A percentile compares a stretch with the other conserved stretches of the same genome.
Conservation (phyloP, 2,888 invertebrate genomes). For the Holacanthella duospinosa region DNA sequence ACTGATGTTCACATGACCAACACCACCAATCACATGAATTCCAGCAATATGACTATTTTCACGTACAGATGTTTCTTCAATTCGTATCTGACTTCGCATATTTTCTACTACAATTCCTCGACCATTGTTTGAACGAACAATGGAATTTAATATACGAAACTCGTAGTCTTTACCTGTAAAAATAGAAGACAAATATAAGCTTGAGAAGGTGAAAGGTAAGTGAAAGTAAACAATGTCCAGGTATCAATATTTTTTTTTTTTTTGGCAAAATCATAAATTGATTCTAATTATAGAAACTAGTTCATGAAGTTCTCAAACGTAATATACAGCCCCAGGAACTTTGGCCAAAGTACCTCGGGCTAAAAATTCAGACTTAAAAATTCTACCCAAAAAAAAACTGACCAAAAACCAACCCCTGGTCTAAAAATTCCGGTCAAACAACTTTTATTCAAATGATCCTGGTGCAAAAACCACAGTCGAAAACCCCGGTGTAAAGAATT, state of each 20-base stretch:
- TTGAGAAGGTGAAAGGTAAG: background rate
- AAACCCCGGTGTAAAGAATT: no score
- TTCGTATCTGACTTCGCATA: slow-evolving; percentile 74
- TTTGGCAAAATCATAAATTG: background rate
- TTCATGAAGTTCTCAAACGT: no score
- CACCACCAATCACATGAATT: slow-evolving; percentile 76
- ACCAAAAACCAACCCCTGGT: no score
- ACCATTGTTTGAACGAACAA: slow-evolving; percentile 79
- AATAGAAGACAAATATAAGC: slow-evolving; percentile 15
- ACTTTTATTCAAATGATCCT: no score
- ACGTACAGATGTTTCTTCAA: slow-evolving; percentile 69
- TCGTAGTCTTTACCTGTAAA: slow-evolving; percentile 60
- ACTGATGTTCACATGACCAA: slow-evolving; percentile 87
- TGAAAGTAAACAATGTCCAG: background rate
- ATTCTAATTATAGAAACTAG: no score
- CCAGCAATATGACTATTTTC: slow-evolving; percentile 85
- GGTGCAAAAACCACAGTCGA: no score
- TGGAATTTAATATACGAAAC: slow-evolving; percentile 72
- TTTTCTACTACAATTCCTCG: slow-evolving; percentile 91
- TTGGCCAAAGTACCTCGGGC: no score
- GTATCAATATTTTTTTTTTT: no score
- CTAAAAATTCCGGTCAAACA: no score
- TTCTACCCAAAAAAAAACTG: no score
- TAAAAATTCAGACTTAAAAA: no score
- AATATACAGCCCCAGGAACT: no score